Conservation (phyloP, 2,888 invertebrate species). For the Cyclophora punctaria region DNA sequence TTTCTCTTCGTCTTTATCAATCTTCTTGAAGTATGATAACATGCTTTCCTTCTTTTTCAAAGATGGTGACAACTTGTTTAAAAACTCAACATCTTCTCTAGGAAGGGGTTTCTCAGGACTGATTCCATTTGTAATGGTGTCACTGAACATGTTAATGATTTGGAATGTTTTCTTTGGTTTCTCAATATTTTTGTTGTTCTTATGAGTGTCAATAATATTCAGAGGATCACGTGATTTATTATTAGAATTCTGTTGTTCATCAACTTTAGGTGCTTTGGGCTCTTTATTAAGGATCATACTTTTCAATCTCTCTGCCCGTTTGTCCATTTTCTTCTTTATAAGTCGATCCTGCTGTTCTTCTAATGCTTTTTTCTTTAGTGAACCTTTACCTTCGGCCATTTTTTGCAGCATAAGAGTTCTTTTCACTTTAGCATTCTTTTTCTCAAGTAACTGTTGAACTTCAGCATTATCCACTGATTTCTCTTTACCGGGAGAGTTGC, state of each 20-base stretch:
- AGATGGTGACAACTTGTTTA: slow-evolving; percentile 73
- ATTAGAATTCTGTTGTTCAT: slow-evolving; percentile 5
- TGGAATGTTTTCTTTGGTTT: slow-evolving; percentile 30
- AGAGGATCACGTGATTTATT: slow-evolving; percentile 10
- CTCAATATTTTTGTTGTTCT: slow-evolving; percentile 11
- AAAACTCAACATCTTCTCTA: slow-evolving; percentile 61
- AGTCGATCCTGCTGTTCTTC: slow-evolving; percentile 72
- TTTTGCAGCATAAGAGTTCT: slow-evolving; percentile 72
- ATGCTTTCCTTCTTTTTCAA: slow-evolving; percentile 76
- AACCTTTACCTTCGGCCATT: slow-evolving; percentile 79
- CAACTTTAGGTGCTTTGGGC: slow-evolving; percentile 22
- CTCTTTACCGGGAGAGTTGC: slow-evolving; percentile 78
- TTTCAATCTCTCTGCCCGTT: slow-evolving; percentile 76
- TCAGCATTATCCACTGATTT: slow-evolving; percentile 32
- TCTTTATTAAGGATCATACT: slow-evolving; percentile 49
- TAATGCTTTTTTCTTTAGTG: slow-evolving; percentile 72
- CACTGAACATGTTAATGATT: slow-evolving; percentile 43
- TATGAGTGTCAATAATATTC: slow-evolving; percentile 10
- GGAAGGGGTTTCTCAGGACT: slow-evolving; percentile 26
- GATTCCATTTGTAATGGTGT: slow-evolving; percentile 21
- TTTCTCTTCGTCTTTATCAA: slow-evolving; percentile 43
- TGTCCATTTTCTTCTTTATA: slow-evolving; percentile 75
- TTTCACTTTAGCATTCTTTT: slow-evolving; percentile 51
- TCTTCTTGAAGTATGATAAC: slow-evolving; percentile 75
- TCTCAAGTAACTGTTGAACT: slow-evolving; percentile 33